Percentiles rank a stretch among this genome's conserved stretches.
phyloP scores from a whole-genome alignment of 2,113 vertebrate genomes.

The Otus sunia region DNA sequence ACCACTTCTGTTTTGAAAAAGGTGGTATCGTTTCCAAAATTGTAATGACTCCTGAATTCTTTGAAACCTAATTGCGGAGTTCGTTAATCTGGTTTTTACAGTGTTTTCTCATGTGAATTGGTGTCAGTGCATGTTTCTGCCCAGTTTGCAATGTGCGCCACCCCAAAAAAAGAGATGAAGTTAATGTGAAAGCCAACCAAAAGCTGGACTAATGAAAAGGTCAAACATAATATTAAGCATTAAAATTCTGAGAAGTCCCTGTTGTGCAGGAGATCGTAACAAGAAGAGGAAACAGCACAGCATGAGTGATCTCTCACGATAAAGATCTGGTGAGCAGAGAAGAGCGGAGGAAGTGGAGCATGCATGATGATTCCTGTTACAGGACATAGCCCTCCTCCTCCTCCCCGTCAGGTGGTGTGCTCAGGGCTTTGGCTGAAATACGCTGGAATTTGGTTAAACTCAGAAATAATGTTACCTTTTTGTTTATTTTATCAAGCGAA shows the following conservation, averaged over 20 bases:
- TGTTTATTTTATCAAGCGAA: neutral
- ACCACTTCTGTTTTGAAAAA: slow-evolving; percentile 57
- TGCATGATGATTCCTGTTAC: slow-evolving; percentile 57
- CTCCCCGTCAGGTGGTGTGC: slow-evolving; percentile 4
- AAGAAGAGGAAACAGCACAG: slow-evolving; percentile 72
- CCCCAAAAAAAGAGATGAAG: neutral
- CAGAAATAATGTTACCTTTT: neutral
- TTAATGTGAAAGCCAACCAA: neutral
- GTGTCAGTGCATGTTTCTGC: neutral
- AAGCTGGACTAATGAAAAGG: slow-evolving; percentile 50
- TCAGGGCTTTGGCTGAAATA: slow-evolving; percentile 2
- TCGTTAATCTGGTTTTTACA: slow-evolving; percentile 4
- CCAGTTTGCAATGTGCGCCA: neutral
- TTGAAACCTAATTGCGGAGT: slow-evolving; percentile 53
- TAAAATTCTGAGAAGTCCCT: slow-evolving; percentile 69
- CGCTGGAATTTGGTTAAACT: neutral
- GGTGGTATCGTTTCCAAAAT: slow-evolving; percentile 41
- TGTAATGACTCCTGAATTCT: slow-evolving; percentile 43
- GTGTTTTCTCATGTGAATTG: neutral
- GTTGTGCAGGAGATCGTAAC: slow-evolving; percentile 60
- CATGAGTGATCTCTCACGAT: slow-evolving; percentile 62
- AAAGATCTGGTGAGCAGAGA: slow-evolving; percentile 68
- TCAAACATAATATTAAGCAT: slow-evolving; percentile 58
- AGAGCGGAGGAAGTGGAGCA: slow-evolving; percentile 71
- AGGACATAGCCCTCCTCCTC: slow-evolving; percentile 33